Evolutionary conservation across 2,888 invertebrate species (phyloP).

Genomic region (Caenorhabditis becei): DNA sequence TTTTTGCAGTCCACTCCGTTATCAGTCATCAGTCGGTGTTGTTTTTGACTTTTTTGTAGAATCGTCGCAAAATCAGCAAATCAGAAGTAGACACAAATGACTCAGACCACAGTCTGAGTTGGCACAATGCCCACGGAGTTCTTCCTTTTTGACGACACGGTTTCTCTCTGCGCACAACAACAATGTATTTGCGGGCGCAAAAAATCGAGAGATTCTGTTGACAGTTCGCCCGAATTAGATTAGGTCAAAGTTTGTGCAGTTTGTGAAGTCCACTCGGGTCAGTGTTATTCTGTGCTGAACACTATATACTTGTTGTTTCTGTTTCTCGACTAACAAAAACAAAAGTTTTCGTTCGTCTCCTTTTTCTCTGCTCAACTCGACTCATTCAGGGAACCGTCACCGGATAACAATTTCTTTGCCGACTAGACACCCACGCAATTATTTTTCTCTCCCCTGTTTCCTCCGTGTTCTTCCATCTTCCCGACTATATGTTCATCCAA

Average conservation of each 20-base stretch:
- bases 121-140: background rate
- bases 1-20: background rate
- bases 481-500: too few species aligned
- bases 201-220: constrained; percentile 5
- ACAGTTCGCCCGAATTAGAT: constrained; percentile 22
- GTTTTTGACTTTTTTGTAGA: too few species aligned
- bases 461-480: background rate
- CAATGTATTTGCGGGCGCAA: constrained; percentile 8
- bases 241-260: constrained; percentile 18
- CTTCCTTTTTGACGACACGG: background rate
- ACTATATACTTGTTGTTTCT: background rate
- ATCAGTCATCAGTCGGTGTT: background rate
- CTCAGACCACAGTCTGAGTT: constrained; percentile 7
- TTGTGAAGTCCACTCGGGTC: background rate
- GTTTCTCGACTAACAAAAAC: background rate
- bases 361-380: background rate
- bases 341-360: background rate
- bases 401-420: constrained; percentile 29
- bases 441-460: constrained; percentile 18
- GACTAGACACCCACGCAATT: constrained; percentile 44
- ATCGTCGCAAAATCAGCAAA: too few species aligned
- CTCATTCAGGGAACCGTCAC: constrained; percentile 35
- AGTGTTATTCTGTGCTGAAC: background rate
- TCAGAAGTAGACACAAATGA: background rate
- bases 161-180: constrained; percentile 1